Evolutionary conservation across 2,797 vertebrate genomes (phyloP).

Genomic region (Pteronotus mesoamericanus): DNA sequence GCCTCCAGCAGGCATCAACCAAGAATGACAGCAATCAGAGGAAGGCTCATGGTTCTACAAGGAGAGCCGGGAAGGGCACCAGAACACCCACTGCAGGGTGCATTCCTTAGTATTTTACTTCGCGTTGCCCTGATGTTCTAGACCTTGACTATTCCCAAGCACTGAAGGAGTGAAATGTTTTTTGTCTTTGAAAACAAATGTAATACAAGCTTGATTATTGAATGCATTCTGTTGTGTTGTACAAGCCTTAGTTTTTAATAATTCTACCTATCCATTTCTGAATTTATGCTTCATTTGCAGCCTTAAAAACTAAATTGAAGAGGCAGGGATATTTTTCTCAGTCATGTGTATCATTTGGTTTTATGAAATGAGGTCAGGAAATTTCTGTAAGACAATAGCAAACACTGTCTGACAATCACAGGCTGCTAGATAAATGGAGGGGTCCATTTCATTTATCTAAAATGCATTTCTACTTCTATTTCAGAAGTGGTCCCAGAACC

Average conservation of each 20-base stretch:
- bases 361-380: conserved; percentile 30
- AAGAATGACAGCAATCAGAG: neutral
- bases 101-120: neutral
- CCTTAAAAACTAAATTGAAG: neutral
- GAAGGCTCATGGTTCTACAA: fast-evolving
- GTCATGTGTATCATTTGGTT: conserved; percentile 18
- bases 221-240: neutral
- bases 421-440: conserved; percentile 41
- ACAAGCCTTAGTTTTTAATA: neutral
- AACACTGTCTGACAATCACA: conserved; percentile 1
- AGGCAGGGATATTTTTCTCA: neutral
- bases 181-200: neutral
- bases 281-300: neutral
- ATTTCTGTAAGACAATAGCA: conserved; percentile 29
- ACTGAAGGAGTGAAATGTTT: neutral
- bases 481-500: conserved; percentile 29
- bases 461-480: conserved; percentile 41
- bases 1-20: neutral
- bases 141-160: neutral
- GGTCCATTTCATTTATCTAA: conserved; percentile 48
- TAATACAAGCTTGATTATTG: neutral
- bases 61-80: fast-evolving
- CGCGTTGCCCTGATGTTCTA: neutral
- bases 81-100: fast-evolving
- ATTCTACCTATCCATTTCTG: neutral